Conservation (phyloP, 1,140 invertebrate genomes). For the Megalopta genalis region DNA sequence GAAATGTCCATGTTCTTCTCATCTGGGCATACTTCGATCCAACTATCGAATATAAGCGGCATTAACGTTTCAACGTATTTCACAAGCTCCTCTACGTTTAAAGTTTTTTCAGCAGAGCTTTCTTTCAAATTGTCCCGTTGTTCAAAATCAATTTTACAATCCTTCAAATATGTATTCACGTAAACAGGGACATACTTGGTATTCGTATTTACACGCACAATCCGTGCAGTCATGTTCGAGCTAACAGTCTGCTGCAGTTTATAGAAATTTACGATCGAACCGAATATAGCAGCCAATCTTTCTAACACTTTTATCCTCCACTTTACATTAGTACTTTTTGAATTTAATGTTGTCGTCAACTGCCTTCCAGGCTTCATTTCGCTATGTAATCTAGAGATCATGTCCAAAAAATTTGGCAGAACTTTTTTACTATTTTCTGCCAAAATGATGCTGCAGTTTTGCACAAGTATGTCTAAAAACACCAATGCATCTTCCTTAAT, state of each 20-base stretch:
- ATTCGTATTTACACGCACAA: constrained; percentile 45
- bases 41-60: constrained; percentile 87
- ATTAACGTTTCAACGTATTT: constrained; percentile 83
- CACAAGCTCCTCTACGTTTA: constrained; percentile 62
- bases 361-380: constrained; percentile 83
- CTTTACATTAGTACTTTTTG: constrained; percentile 85
- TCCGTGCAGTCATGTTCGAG: constrained; percentile 12
- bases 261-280: constrained; percentile 70
- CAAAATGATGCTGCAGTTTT: constrained; percentile 83
- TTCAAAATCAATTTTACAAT: constrained; percentile 63
- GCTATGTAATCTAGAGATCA: constrained; percentile 86
- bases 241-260: constrained; percentile 5
- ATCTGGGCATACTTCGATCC: constrained; percentile 85
- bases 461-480: constrained; percentile 86
- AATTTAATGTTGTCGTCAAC: constrained; percentile 83
- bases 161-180: constrained; percentile 44
- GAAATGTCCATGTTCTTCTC: constrained; percentile 63
- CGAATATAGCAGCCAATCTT: constrained; percentile 83
- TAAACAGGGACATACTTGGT: constrained; percentile 61
- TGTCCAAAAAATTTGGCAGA: constrained; percentile 88
- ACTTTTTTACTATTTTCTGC: constrained; percentile 85
- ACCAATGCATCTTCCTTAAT: constrained; percentile 91
- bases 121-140: constrained; percentile 4
- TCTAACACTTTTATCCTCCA: constrained; percentile 88
- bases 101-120: constrained; percentile 35